A percentile compares a stretch with the other conserved stretches of the same genome.
phyloP scores from a whole-genome alignment of 2,113 vertebrate species.

The Microtus montanus region DNA sequence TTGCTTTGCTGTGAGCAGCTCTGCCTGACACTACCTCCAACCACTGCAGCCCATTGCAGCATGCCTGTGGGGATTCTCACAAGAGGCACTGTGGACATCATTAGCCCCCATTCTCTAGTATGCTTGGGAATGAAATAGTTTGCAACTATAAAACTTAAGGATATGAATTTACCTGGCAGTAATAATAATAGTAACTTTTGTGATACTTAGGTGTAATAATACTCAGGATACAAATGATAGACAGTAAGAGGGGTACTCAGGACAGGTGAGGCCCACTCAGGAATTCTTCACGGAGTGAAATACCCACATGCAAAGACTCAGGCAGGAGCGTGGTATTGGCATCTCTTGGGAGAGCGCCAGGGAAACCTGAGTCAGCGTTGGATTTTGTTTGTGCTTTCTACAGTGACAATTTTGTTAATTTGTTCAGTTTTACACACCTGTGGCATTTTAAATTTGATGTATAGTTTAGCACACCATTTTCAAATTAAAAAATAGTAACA shows the following conservation, averaged over 20 bases:
- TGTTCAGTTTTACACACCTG: background rate
- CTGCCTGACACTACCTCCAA: background rate
- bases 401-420: background rate
- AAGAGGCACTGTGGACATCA: background rate
- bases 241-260: background rate
- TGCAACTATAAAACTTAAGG: background rate
- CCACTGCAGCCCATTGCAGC: background rate
- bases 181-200: background rate
- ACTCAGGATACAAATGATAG: background rate
- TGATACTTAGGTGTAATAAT: background rate
- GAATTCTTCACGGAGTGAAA: background rate
- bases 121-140: background rate
- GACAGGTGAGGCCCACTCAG: background rate
- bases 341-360: background rate
- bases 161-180: background rate
- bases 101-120: background rate
- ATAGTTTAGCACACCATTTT: background rate
- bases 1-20: background rate
- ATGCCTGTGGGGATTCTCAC: background rate
- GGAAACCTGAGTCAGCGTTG: slow-evolving; percentile 1
- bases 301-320: background rate
- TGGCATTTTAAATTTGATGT: slow-evolving; percentile 3
- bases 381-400: background rate
- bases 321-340: no score
- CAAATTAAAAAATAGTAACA: slow-evolving; percentile 36